phyloP scores from a whole-genome alignment of 2,113 vertebrate species.

The Labrus mixtus region DNA sequence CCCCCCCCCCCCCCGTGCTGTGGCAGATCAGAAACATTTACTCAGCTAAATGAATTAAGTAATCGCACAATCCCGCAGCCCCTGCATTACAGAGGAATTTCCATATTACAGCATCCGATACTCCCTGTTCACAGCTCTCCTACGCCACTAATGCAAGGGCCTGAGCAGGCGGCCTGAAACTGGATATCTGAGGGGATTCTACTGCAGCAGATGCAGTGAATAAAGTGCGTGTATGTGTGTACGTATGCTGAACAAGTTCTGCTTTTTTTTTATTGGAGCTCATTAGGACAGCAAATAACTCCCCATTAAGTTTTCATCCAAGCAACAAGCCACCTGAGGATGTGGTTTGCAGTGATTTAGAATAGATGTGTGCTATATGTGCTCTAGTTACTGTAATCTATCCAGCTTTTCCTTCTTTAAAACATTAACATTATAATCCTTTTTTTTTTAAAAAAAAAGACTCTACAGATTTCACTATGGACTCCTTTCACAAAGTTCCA shows the following conservation, averaged over 20 bases:
- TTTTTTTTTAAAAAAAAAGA: not conserved
- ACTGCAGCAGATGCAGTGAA: slow-evolving; percentile 85
- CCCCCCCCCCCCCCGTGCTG: slow-evolving; percentile 45
- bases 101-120: slow-evolving; percentile 91
- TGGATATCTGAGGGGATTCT: slow-evolving; percentile 86
- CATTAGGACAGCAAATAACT: slow-evolving; percentile 87
- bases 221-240: slow-evolving; percentile 36
- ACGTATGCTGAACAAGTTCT: slow-evolving; percentile 80
- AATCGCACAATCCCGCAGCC: slow-evolving; percentile 85
- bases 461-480: no score
- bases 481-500: no score
- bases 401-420: slow-evolving; percentile 23
- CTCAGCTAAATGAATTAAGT: slow-evolving; percentile 88
- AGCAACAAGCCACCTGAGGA: slow-evolving; percentile 59
- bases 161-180: slow-evolving; percentile 87
- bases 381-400: slow-evolving; percentile 29
- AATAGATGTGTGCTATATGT: slow-evolving; percentile 36
- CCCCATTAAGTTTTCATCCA: slow-evolving; percentile 81
- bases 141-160: slow-evolving; percentile 83
- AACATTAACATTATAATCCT: slow-evolving; percentile 28
- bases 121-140: slow-evolving; percentile 83
- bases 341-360: slow-evolving; percentile 48
- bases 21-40: slow-evolving; percentile 79
- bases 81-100: slow-evolving; percentile 89
- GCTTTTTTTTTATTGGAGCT: slow-evolving; percentile 83